Conservation (phyloP, 2,113 vertebrate genomes). For the Cygnus atratus region DNA sequence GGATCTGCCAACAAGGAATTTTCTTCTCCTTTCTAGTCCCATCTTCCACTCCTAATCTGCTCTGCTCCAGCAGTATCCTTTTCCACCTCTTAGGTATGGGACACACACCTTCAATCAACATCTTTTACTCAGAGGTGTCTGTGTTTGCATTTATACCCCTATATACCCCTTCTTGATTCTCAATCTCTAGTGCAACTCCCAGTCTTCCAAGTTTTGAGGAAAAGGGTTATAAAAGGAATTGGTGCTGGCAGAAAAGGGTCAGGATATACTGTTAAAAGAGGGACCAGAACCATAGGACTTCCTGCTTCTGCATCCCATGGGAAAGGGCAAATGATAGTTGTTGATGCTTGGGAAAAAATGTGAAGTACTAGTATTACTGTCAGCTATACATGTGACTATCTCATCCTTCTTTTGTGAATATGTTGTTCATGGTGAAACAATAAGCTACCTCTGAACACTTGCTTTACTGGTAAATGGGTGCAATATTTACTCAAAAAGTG, state of each 20-base stretch:
- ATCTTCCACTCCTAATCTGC: background rate
- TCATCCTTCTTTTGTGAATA: background rate
- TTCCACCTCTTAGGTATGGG: rapidly evolving
- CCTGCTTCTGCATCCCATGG: background rate
- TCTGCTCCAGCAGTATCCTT: background rate
- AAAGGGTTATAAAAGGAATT: background rate
- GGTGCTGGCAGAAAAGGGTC: background rate
- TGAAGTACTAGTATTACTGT: background rate
- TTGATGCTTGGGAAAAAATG: background rate
- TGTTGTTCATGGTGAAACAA: background rate
- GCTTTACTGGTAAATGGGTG: background rate
- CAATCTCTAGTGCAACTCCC: background rate
- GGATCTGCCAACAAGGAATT: rapidly evolving
- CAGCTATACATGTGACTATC: background rate
- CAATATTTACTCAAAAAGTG: background rate
- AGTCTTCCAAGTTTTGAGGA: background rate
- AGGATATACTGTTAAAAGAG: background rate
- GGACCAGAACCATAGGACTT: background rate
- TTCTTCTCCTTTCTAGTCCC: background rate
- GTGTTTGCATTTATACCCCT: background rate
- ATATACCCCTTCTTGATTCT: background rate
- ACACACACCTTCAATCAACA: background rate
- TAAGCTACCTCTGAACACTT: background rate
- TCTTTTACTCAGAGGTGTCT: background rate
- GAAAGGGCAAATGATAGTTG: background rate